phyloP scores from a whole-genome alignment of 2,888 invertebrate genomes.

The Dimorphilus gyrociliatus region DNA sequence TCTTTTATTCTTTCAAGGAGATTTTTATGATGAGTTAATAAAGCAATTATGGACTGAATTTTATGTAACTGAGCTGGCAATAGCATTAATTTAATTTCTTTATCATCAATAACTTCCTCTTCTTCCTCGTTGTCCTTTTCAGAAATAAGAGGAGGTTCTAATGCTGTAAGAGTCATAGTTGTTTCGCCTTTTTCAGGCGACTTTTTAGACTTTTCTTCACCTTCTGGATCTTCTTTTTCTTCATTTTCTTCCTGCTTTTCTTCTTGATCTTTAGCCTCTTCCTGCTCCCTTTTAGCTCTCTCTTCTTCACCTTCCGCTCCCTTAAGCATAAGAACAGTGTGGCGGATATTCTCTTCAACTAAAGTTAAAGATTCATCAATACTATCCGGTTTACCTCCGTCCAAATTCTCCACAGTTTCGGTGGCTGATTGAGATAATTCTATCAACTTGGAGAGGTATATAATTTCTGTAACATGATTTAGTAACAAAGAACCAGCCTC shows the following conservation, averaged over 20 bases:
- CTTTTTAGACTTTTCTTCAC: conserved; percentile 2
- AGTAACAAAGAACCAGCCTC: conserved; percentile 22
- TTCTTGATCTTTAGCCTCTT: conserved; percentile 9
- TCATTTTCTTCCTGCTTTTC: conserved; percentile 8
- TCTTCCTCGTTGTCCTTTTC: conserved; percentile 1
- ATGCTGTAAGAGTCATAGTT: no score
- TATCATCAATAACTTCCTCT: conserved; percentile 2
- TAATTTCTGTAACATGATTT: conserved; percentile 29
- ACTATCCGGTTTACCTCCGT: conserved; percentile 20
- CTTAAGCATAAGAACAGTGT: no score
- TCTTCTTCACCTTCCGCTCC: conserved; percentile 20
- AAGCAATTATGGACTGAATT: conserved; percentile 19
- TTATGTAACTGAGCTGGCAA: conserved; percentile 32
- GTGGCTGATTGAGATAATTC: conserved; percentile 23
- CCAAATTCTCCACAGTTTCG: conserved; percentile 17
- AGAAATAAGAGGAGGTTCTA: no score
- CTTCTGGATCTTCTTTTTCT: conserved; percentile 9
- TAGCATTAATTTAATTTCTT: conserved; percentile 19
- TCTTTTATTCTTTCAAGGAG: conserved; percentile 12
- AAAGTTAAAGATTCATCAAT: no score
- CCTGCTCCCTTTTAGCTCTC: conserved; percentile 23
- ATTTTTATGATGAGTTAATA: conserved; percentile 23
- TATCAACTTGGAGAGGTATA: conserved; percentile 26
- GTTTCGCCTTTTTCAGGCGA: no score
- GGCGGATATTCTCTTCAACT: no score